Conservation (phyloP, 2,113 vertebrate species). For the Leucopsar rothschildi region DNA sequence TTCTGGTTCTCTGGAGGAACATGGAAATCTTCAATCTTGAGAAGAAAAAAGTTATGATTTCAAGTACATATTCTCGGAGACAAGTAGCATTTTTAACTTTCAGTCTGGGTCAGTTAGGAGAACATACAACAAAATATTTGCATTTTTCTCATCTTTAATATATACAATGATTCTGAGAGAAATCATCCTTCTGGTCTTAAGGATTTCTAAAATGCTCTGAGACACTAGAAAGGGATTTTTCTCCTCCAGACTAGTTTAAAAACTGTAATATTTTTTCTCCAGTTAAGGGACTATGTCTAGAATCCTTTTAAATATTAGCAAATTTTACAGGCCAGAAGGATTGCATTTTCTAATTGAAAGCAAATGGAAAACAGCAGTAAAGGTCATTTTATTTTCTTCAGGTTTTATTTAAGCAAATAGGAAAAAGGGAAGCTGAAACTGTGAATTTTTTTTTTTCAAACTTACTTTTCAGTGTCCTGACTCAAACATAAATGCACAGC, state of each 20-base stretch:
- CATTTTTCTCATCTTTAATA: not conserved
- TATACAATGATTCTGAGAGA: not conserved
- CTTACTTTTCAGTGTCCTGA: not conserved
- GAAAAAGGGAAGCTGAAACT: not conserved
- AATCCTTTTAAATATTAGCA: constrained; percentile 48
- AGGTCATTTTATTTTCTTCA: not conserved
- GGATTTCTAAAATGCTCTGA: not conserved
- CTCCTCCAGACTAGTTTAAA: not conserved
- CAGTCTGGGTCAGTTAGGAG: not conserved
- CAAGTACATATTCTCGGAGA: not conserved
- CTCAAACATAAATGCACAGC: not conserved
- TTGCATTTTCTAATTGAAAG: constrained; percentile 31
- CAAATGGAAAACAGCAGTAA: constrained; percentile 4
- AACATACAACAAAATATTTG: not conserved
- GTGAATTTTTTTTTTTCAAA: not conserved
- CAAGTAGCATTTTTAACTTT: not conserved
- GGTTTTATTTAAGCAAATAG: constrained; percentile 37
- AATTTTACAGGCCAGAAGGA: not conserved
- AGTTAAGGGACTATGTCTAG: not conserved
- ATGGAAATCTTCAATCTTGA: not conserved
- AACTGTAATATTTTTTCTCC: constrained; percentile 1
- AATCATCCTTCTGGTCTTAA: not conserved
- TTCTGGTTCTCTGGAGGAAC: not conserved
- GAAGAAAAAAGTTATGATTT: not conserved
- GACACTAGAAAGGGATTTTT: not conserved